Percentiles rank a stretch among this genome's conserved stretches.
These are phyloP conservation scores for Phaedon cochleariae DNA, from an alignment of 2,888 invertebrate species.

Conservation along the genomic window DNA sequence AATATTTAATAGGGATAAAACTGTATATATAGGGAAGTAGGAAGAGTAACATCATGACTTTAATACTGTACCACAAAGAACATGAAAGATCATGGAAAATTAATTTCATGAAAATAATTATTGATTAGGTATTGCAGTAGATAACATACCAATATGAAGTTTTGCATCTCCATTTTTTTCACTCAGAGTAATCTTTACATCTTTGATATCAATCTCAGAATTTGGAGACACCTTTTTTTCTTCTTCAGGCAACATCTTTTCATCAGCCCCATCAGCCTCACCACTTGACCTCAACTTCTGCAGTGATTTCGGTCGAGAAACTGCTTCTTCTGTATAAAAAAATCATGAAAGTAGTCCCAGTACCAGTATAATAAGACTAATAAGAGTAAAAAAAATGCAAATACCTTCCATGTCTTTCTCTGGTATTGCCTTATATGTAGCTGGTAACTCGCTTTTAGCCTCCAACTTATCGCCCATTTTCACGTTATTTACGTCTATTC, in stretches of 20 bases:
- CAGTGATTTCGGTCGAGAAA: constrained; percentile 60
- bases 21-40: no score
- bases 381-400: constrained; percentile 15
- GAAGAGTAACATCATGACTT: no score
- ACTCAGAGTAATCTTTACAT: constrained; percentile 67
- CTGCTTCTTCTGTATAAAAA: constrained; percentile 48
- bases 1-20: no score
- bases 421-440: constrained; percentile 67
- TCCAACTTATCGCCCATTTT: constrained; percentile 26
- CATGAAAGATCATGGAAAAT: no score
- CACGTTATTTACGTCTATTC: neutral
- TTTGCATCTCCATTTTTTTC: constrained; percentile 83
- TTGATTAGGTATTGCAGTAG: no score
- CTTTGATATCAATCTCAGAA: constrained; percentile 68
- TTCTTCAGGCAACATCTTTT: constrained; percentile 72
- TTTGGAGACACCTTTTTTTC: constrained; percentile 64
- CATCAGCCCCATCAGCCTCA: constrained; percentile 72
- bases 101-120: no score
- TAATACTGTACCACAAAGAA: no score
- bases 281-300: constrained; percentile 58
- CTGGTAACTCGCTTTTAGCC: constrained; percentile 31
- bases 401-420: constrained; percentile 67
- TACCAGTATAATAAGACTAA: neutral
- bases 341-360: constrained; percentile 22
- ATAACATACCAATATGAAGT: constrained; percentile 79